Evolutionary conservation across 1,140 invertebrate species (phyloP), one percentile per base, ranked within the genome.

Genomic region (Drosophila rhopaloa): DNA sequence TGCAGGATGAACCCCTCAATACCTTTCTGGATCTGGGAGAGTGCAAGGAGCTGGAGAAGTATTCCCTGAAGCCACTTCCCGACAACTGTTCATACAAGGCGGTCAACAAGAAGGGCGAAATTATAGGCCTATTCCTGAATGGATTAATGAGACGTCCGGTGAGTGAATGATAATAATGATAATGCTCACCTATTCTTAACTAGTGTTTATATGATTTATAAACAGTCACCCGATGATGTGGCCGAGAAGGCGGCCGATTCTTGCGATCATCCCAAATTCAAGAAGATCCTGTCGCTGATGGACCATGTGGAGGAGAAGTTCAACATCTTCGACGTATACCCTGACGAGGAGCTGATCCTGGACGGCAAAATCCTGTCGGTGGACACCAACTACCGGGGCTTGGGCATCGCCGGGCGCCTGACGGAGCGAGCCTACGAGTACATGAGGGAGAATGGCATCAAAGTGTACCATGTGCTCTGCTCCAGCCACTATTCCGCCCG

Each of bases 401-500:
- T 93, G 70, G 95, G 95, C 47, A 94, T 96, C 44, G 95, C 94
- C 13, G 95, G 94, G 29, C 91, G 93, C 9, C 92, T 96, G 0
- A 92, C 95, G 40, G 93, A 95, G 72, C 93, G 93, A 65, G 93
- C 95, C 14, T 93, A 91, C n/a, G 88, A 92, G 5, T 91, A 79
- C 48, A 92, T 92, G 90, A 59, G 74, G 2, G 66, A 83, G 16
- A 67, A 91, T 7, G 68, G 83, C 0, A 92, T 92, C 40, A 70
- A 74, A 11, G 81, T 92, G 9, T 88, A 88, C 7, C 90, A 92
- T 38, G 94, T 94, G 1, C 94, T 95, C 67, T 96, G 96, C 61
- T 95, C 95, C 6, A 96, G 95, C 59, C 93, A 94, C 50, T 96
- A 94, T 85, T 96, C 96, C 7, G 95, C 95, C 0, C 94, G 94